These are phyloP conservation scores for Heliothis peltigera DNA, from an alignment of 2,888 invertebrate genomes.

Conservation along the genomic window DNA sequence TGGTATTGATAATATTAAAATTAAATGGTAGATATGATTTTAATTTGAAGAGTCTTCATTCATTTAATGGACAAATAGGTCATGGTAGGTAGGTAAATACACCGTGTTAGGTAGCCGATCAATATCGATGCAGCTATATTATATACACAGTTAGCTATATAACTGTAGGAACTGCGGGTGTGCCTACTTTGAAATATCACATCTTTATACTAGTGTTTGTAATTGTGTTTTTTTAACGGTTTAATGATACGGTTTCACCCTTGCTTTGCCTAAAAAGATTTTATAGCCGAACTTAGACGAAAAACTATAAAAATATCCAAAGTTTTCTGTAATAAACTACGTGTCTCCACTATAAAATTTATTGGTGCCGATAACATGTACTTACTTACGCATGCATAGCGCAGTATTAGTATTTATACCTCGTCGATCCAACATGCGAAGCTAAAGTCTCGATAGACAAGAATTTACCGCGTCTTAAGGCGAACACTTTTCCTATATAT, in stretches of 20 bases:
- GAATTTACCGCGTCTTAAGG: slow-evolving; percentile 60
- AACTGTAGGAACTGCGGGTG: no score
- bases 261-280: background rate
- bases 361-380: slow-evolving; percentile 32
- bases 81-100: background rate
- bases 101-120: no score
- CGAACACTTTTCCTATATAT: slow-evolving; percentile 50
- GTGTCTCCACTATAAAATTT: slow-evolving; percentile 36
- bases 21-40: background rate
- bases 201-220: no score
- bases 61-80: background rate
- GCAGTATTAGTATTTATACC: slow-evolving; percentile 55
- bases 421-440: slow-evolving; percentile 54
- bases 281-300: slow-evolving; percentile 3
- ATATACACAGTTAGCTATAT: no score
- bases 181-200: no score
- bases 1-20: background rate
- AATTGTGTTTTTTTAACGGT: no score
- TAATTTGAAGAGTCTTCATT: background rate
- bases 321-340: slow-evolving; percentile 30
- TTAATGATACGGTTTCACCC: no score
- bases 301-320: slow-evolving; percentile 40
- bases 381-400: slow-evolving; percentile 47
- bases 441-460: slow-evolving; percentile 60
- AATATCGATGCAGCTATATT: no score